A percentile compares a stretch with the other conserved stretches of the same genome.
These are phyloP conservation scores for Caloenas nicobarica DNA, from an alignment of 2,113 vertebrate species.

Conservation along the genomic window DNA sequence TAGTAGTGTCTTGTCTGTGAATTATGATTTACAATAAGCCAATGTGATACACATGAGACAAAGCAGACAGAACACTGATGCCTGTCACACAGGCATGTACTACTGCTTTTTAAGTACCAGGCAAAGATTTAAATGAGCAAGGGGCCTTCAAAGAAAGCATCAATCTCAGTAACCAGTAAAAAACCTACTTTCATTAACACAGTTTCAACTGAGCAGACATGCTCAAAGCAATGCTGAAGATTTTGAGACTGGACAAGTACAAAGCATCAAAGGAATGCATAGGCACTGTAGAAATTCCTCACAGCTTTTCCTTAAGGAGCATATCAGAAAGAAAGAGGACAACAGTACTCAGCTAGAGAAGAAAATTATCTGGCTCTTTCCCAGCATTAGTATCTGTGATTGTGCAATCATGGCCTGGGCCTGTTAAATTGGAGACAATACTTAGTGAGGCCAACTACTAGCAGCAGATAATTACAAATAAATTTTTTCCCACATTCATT, in stretches of 20 bases:
- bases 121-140: slow-evolving; percentile 36
- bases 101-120: slow-evolving; percentile 21
- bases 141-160: slow-evolving; percentile 20
- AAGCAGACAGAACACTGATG: background rate
- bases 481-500: background rate
- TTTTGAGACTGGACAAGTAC: background rate
- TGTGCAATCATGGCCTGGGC: background rate
- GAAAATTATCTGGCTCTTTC: background rate
- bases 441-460: background rate
- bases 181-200: background rate
- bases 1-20: background rate
- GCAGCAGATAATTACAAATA: background rate
- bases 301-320: background rate
- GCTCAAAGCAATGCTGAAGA: background rate
- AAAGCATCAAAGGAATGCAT: background rate
- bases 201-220: background rate
- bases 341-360: background rate
- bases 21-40: background rate
- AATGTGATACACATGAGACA: rapidly evolving
- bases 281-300: background rate
- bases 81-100: background rate
- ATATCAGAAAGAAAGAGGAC: background rate
- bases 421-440: background rate
- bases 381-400: background rate
- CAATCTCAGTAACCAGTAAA: background rate